Base-by-base conservation (phyloP, 1,140 invertebrate genomes). In the Magallana ariakensis region DNA sequence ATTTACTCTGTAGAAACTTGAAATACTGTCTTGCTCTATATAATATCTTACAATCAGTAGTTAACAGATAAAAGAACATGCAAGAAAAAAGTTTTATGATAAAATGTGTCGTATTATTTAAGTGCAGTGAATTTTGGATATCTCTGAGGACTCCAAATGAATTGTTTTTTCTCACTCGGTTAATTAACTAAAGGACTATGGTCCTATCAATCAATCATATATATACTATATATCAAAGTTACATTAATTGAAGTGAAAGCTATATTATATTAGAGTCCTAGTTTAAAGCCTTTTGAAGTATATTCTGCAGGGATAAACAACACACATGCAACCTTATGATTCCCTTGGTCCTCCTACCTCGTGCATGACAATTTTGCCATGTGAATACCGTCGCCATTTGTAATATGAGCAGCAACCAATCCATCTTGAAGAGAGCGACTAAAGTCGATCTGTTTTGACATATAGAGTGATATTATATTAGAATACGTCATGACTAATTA, bases 391-490 rank as follows among this genome's bases (percentile, higher is more conserved):
- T 75, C 66, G 19, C 11, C 66, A 75, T 33, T 4, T 75, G 66
- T 75, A 75, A 26, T 13, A 75, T 22, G 13, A 75, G 22, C 66
- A 75, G 66, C 66, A 33, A 75, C 66, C 66, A 75, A 75, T 75
- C 66, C 66, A 75, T 75, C 66, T 75, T 75, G 66, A 4, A 75
- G 66, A 75, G 66, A 75, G 22, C 22, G 66, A 75, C 66, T 75
- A 75, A 26, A 26, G 66, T 75, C 66, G 22, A 75, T 75, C 66
- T 75, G 66, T 75, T 75, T 75, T 75, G 66, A 75, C 66, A 75
- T 75, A 75, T 75, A 75, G 66, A 75, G 66, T 75, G 22, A 75
- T 46, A 75, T 26, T 15, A 75, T 26, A 75, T 19, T 70, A 70
- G 11, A 33, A 26, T 9, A 75, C 66, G 66, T 75, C 66, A 75